Evolutionary conservation across 2,797 vertebrate species (phyloP), one percentile per base, ranked within the genome.

Genomic region (Chiroxiphia lanceolata): DNA sequence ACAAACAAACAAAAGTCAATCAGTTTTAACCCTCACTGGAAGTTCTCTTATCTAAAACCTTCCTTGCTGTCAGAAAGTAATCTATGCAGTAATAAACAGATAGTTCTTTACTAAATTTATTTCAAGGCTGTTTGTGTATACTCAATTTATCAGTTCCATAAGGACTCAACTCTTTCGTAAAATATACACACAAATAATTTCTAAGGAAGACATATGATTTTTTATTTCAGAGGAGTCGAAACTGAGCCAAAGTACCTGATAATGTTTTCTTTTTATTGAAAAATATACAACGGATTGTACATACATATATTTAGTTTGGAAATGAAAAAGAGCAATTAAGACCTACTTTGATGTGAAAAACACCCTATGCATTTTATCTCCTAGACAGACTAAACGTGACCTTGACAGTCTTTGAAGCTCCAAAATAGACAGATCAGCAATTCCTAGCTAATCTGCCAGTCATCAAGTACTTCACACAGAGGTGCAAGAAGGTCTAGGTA

Each of bases 1-100:
- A 14, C 21, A 90, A 68, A 2, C 50, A 80, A 77, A 75, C 9
- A 63, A 74, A 81, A 65, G 13, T 3, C 64, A 93, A 87, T 91
- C 89, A 83, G 50, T 56, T 94, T 81, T 91, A 83, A 90, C 54
- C 11, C 79, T 87, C 44, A 50, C 6, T 86, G 45, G 67, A 91
- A 86, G 12, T 11, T 81, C 69, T 85, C 82, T 57, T 65, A 59
- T 94, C 80, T 93, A 50, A 93, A 96, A 83, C 26, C 13, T 84
- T 13, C 1, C 17, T 85, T 71, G 65, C 26, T 74, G 27, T 34
- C 33, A 87, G 38, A 44, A 83, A 92, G 18, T 56, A 65, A 65
- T 61, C 45, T 75, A 23, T 40, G 40, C 12, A 51, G 11, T 22
- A 82, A 86, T 64, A 82, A 80, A 29, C 23, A 79, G 23, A 71